Evolutionary conservation across 2,113 vertebrate species (phyloP).

Genomic region (Merops nubicus): DNA sequence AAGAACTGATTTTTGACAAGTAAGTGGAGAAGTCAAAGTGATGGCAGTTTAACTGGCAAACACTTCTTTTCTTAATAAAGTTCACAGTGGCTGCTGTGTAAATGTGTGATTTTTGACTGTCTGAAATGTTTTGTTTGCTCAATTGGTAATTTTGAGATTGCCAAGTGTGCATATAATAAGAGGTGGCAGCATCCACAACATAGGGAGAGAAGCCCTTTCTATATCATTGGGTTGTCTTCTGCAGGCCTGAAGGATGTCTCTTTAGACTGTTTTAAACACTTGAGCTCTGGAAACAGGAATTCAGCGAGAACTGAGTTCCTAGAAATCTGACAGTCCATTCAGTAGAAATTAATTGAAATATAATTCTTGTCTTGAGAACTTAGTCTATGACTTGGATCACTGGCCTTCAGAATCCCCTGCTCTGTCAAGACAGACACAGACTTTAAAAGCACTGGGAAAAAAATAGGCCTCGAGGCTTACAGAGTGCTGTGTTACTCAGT

Average conservation of each 20-base stretch:
- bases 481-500: neutral
- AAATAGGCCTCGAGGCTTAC: neutral
- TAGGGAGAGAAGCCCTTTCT: neutral
- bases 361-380: neutral
- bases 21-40: neutral
- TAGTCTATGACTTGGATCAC: neutral
- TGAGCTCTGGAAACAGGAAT: neutral
- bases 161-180: neutral
- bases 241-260: neutral
- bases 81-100: conserved; percentile 34
- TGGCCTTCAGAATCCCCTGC: neutral
- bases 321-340: neutral
- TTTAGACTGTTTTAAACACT: neutral
- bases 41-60: conserved; percentile 24
- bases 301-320: neutral
- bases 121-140: neutral
- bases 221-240: neutral
- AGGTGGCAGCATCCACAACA: neutral
- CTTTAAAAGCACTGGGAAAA: neutral
- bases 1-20: conserved; percentile 17
- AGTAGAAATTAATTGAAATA: neutral
- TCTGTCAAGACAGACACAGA: neutral
- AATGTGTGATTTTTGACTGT: conserved; percentile 33
- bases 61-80: conserved; percentile 51
- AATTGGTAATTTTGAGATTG: neutral